Base-by-base conservation (phyloP, 2,113 vertebrate species). In the Grammomys dolichurus region DNA sequence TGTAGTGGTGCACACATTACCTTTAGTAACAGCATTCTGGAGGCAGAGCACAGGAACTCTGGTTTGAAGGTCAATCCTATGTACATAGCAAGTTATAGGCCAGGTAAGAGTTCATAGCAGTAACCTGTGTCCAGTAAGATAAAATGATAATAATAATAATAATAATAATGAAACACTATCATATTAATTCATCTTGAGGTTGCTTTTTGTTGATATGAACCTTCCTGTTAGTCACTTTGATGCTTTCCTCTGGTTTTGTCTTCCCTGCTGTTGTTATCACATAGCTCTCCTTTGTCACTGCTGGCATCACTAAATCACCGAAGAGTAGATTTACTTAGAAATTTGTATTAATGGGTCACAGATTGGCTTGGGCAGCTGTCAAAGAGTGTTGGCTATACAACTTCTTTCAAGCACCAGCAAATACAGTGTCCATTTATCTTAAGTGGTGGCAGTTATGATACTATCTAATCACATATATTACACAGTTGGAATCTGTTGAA, bases 281-380 rank as follows among this genome's bases (percentile, higher is more conserved):
- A 86, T 43, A 65, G 16, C 86, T 92, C 65, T 12, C 92, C 36
- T 58, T 90, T 91, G 22, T 93, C 58, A 89, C 70, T 96, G 28
- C 43, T 93, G 65, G 19, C 11, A 1, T 46, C 33, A 51, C 10
- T 87, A 89, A 78, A 51, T 86, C 26, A 46, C n/a, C 31, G 72
- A 75, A 91, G 76, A 91, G 26, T 80, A 77, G 17, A 91, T 93
- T 91, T 72, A 75, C 78, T 89, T 86, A 88, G 72, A 76, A 96
- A 93, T 96, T 12, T 89, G 36, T 33, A 82, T 82, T 93, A 36
- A 28, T 97, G 43, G 46, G 14, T 36, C 58, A 75, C 11, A 89
- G 51, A 26, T 73, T 22, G 31, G 3, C 24, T 82, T 48, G 26
- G 31, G 81, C 51, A 90, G 13, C 80, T 93, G 80, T 58, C 73